Evolutionary conservation across 2,797 vertebrate genomes (phyloP).

Genomic region (Cryptoblepharus egeriae): DNA sequence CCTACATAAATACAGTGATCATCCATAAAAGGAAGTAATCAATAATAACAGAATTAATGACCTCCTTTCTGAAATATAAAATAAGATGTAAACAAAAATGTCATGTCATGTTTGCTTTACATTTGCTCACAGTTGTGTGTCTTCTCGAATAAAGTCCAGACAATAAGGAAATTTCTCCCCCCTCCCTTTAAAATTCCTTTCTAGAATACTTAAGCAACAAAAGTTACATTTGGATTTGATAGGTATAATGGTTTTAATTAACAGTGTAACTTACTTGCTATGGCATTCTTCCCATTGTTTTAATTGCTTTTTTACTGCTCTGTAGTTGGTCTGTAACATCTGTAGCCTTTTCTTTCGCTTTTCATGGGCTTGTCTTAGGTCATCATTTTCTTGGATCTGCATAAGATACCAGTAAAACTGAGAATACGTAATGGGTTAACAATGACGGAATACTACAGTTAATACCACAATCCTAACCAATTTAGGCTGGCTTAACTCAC

Average conservation of each 20-base stretch:
- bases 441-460: not conserved
- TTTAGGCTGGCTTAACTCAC: no score
- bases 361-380: conserved; percentile 86
- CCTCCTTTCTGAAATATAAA: conserved; percentile 2
- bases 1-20: not conserved
- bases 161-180: conserved; percentile 24
- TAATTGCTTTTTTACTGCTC: conserved; percentile 86
- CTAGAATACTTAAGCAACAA: conserved; percentile 55
- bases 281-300: conserved; percentile 83
- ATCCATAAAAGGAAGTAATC: not conserved
- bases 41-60: conserved; percentile 10
- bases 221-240: conserved; percentile 61
- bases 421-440: conserved; percentile 1
- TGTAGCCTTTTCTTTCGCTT: conserved; percentile 84
- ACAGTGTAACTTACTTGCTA: conserved; percentile 83
- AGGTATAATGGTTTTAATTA: conserved; percentile 70
- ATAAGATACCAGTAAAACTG: conserved; percentile 44
- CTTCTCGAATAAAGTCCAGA: conserved; percentile 57
- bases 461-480: no score
- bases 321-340: conserved; percentile 90
- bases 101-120: conserved; percentile 10
- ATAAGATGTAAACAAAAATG: conserved; percentile 39
- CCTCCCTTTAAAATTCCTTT: conserved; percentile 62
- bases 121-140: conserved; percentile 31
- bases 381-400: conserved; percentile 86